Evolutionary conservation across 2,888 invertebrate species (phyloP).

Genomic region (Perithous albicinctus): DNA sequence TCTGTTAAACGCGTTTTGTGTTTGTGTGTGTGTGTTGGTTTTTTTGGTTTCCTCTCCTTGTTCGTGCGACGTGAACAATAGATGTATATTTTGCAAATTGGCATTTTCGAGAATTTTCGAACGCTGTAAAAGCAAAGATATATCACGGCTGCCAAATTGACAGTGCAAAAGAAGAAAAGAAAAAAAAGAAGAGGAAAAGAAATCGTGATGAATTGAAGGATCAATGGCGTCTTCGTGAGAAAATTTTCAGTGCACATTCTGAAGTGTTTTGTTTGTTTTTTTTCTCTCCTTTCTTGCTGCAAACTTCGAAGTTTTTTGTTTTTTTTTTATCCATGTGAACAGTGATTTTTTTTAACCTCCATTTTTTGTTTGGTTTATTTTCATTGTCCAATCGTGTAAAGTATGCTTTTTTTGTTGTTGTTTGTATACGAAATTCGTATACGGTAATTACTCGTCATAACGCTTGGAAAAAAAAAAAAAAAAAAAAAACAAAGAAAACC

Average conservation of each 20-base stretch:
- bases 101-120: neutral
- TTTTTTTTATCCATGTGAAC: slow-evolving; percentile 51
- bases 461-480: too few relatives aligned
- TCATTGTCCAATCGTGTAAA: slow-evolving; percentile 8
- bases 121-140: neutral
- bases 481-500: too few relatives aligned
- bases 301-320: neutral
- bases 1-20: slow-evolving; percentile 25
- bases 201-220: slow-evolving; percentile 10
- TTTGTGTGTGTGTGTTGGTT: too few relatives aligned
- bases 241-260: slow-evolving; percentile 39
- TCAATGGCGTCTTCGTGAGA: slow-evolving; percentile 11
- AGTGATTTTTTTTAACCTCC: slow-evolving; percentile 55
- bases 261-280: slow-evolving; percentile 29
- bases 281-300: neutral
- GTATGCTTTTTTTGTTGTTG: slow-evolving; percentile 6
- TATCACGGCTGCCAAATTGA: slow-evolving; percentile 11
- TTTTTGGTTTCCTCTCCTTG: too few relatives aligned
- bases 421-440: slow-evolving; percentile 20
- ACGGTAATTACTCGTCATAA: slow-evolving; percentile 25
- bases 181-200: too few relatives aligned
- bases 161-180: too few relatives aligned
- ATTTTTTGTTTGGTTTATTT: slow-evolving; percentile 2
- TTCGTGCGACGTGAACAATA: slow-evolving; percentile 6
- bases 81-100: neutral